Conservation (phyloP, 2,888 invertebrate species). For the Pammene aurita region DNA sequence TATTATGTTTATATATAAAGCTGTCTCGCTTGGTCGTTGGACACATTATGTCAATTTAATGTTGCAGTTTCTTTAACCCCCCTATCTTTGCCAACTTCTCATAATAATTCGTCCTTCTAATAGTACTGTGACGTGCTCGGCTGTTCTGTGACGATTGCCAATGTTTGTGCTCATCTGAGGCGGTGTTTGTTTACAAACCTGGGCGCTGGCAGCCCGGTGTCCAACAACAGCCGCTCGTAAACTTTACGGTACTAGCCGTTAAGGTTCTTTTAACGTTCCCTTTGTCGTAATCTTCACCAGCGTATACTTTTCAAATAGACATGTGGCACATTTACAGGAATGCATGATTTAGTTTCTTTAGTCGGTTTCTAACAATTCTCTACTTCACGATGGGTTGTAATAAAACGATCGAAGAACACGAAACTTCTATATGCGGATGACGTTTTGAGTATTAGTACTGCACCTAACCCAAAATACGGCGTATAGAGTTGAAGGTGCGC, state of each 20-base stretch:
- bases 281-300: constrained; percentile 19
- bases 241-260: constrained; percentile 47
- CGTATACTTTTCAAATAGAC: constrained; percentile 4
- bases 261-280: constrained; percentile 24
- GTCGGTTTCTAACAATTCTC: neutral
- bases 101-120: constrained; percentile 47
- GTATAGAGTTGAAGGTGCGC: constrained; percentile 68
- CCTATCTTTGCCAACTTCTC: constrained; percentile 48
- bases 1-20: constrained; percentile 28
- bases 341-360: neutral
- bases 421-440: constrained; percentile 13
- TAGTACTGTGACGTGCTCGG: constrained; percentile 54
- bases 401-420: neutral
- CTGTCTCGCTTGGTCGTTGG: constrained; percentile 27
- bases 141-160: constrained; percentile 58
- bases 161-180: constrained; percentile 57
- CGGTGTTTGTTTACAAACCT: constrained; percentile 67
- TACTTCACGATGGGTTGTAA: neutral
- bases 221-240: constrained; percentile 53
- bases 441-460: constrained; percentile 12
- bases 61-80: constrained; percentile 44
- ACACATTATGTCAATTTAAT: constrained; percentile 26
- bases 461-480: constrained; percentile 62
- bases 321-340: constrained; percentile 11
- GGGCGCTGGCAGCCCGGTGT: constrained; percentile 51